Percentiles rank a stretch among this genome's conserved stretches.
Conservation (phyloP, 2,888 invertebrate genomes). For the Ochropleura plecta region DNA sequence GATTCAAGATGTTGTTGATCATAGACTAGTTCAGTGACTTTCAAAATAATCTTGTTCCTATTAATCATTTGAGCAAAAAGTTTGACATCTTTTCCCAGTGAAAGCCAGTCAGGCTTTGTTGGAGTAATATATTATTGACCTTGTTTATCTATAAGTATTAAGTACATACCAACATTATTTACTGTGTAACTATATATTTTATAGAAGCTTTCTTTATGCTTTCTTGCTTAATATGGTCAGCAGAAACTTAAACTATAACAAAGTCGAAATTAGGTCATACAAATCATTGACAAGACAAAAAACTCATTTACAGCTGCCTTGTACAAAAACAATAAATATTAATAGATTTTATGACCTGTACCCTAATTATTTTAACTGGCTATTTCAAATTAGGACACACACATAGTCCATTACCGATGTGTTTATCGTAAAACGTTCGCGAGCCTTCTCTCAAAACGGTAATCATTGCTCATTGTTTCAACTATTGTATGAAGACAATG, state of each 20-base stretch:
- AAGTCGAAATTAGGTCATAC: neutral
- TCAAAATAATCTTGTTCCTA: conserved; percentile 47
- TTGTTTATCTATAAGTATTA: conserved; percentile 38
- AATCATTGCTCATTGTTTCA: conserved; percentile 72
- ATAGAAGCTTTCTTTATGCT: neutral
- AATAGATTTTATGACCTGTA: conserved; percentile 12
- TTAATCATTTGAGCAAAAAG: conserved; percentile 50
- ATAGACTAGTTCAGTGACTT: conserved; percentile 48
- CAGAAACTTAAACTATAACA: neutral
- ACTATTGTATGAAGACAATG: conserved; percentile 69
- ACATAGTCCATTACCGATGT: neutral
- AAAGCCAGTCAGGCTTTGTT: conserved; percentile 56
- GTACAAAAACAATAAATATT: neutral
- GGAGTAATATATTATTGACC: conserved; percentile 48
- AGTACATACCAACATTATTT: conserved; percentile 7
- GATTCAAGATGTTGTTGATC: conserved; percentile 19
- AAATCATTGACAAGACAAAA: neutral
- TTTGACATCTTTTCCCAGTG: conserved; percentile 55
- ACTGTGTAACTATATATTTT: neutral
- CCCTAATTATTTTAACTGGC: conserved; percentile 6
- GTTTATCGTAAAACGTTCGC: conserved; percentile 32
- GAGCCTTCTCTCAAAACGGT: conserved; percentile 64
- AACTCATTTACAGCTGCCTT: neutral
- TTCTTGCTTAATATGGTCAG: neutral
- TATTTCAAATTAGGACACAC: conserved; percentile 17